Evolutionary conservation across 2,113 vertebrate species (phyloP), one percentile per base, ranked within the genome.

Genomic region (Otis tarda): DNA sequence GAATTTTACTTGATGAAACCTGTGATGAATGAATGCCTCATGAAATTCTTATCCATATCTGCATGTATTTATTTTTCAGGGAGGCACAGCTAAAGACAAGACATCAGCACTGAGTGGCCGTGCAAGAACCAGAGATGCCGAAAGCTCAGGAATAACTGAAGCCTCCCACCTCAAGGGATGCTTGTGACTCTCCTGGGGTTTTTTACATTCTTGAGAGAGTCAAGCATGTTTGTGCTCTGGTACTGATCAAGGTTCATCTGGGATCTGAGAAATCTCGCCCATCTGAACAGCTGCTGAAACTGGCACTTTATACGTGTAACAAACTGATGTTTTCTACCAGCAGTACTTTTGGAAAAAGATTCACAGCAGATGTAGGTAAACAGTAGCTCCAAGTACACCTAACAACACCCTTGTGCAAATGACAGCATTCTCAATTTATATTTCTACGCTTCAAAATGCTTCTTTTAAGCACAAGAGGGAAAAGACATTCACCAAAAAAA

Each of bases 151-250:
- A 2, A 43, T 28, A 63, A 23, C 27, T 31, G 30, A 47, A 49
- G 49, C 21, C 50, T 80, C 57, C 31, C 12, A n/a, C 25, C 37
- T 84, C 30, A 25, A 35, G 14, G 60, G 21, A 67, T 14, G 17
- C 12, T 67, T 2, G 0, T 23, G 7, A 45, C 17, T 81, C 17
- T 81, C 35, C 24, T 27, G 21, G 9, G 14, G 20, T 15, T 59
- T 14, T 27, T 0, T 0, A 33, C 31, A 24, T 30, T 69, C 17
- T 8, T 63, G 57, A 87, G 33, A 65, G 5, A 9, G 14, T 59
- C 20, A 53, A 45, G 22, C 2, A 7, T 43, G 27, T 39, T 31
- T 49, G 14, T 15, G 13, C 23, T 35, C n/a, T 27, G 20, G 7
- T 52, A 19, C n/a, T 47, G 7, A 65, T 37, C 31, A 17, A 9